Conservation (phyloP, 1,140 invertebrate species). For the Arion vulgaris region DNA sequence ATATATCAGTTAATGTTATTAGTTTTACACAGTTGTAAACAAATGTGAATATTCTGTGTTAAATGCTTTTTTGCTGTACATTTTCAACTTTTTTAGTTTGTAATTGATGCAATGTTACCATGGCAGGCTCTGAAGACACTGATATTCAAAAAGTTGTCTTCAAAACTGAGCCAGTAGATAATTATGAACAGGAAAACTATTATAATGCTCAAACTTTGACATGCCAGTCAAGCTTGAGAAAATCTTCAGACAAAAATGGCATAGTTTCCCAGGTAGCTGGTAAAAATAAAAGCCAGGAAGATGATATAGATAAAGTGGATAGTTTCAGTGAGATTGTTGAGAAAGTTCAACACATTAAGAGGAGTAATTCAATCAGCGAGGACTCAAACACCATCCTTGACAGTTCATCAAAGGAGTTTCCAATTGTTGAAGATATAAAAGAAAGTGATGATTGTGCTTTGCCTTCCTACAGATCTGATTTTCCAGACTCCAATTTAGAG, state of each 20-base stretch:
- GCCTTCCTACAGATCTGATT: neutral
- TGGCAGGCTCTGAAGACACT: neutral
- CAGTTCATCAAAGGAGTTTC: neutral
- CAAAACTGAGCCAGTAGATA: conserved; percentile 18
- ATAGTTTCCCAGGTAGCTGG: neutral
- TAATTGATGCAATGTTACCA: neutral
- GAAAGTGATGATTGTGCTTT: neutral
- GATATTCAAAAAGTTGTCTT: neutral
- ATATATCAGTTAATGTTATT: too few species aligned
- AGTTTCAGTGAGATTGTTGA: neutral
- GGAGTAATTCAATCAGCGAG: neutral
- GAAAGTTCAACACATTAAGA: neutral
- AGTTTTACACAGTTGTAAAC: too few species aligned
- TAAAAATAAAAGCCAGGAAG: neutral
- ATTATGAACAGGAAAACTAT: neutral
- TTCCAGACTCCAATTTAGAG: neutral
- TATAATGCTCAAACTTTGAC: too few species aligned
- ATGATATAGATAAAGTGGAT: neutral
- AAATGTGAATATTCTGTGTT: too few species aligned
- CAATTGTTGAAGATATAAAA: neutral
- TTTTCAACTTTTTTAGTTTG: neutral
- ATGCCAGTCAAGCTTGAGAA: too few species aligned
- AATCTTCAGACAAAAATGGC: neutral
- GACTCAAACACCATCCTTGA: neutral
- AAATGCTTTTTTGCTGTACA: neutral